These are phyloP conservation scores for Agrochola litura DNA, from an alignment of 2,888 invertebrate genomes.

Conservation along the genomic window DNA sequence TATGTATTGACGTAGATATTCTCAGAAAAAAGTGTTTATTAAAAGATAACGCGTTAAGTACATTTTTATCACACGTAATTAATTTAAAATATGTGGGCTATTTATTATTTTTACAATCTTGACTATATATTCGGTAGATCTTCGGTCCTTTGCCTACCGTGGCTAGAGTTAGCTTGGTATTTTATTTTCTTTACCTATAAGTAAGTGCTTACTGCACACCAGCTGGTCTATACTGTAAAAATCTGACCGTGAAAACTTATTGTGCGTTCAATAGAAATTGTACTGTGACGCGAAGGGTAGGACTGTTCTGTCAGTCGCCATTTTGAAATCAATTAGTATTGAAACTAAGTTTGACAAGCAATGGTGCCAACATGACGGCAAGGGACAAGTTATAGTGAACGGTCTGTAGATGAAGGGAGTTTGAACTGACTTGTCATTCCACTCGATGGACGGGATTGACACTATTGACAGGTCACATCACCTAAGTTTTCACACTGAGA, in stretches of 20 bases:
- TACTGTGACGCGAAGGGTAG: no score
- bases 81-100: slow-evolving; percentile 12
- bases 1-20: background rate
- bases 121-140: background rate
- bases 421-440: background rate
- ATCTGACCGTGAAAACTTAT: background rate
- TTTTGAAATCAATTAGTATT: no score
- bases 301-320: no score
- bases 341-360: no score
- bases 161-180: background rate
- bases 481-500: background rate
- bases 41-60: slow-evolving; percentile 18
- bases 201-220: background rate
- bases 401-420: background rate
- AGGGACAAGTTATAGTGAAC: no score
- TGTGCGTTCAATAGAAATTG: no score
- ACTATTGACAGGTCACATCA: background rate
- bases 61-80: slow-evolving; percentile 32
- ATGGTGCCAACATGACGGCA: no score
- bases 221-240: background rate
- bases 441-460: background rate
- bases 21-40: slow-evolving; percentile 12
- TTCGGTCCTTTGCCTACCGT: no score
- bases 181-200: background rate
- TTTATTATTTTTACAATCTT: slow-evolving; percentile 49